These are phyloP conservation scores for Protonemura montana DNA, from an alignment of 2,888 invertebrate species.

Conservation along the genomic window DNA sequence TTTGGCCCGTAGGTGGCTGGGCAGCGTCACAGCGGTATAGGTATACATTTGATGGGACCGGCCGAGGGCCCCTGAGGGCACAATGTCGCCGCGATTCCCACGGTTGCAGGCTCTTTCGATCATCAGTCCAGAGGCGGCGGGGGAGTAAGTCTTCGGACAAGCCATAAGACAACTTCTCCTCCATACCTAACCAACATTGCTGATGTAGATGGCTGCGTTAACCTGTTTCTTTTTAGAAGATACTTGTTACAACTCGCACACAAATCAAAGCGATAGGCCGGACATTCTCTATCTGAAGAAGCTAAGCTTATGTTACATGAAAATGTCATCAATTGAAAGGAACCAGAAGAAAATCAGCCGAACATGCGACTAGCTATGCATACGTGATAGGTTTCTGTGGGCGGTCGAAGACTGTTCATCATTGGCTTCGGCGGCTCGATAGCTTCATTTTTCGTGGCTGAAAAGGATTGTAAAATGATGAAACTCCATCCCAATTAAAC, in stretches of 20 bases:
- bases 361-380: background rate
- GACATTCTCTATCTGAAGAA: slow-evolving; percentile 34
- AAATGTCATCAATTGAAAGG: slow-evolving; percentile 33
- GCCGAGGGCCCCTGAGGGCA: background rate
- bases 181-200: slow-evolving; percentile 7
- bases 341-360: slow-evolving; percentile 4
- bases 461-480: background rate
- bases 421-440: background rate
- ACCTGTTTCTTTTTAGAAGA: slow-evolving; percentile 22
- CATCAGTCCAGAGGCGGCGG: background rate
- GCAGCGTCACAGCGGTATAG: no score
- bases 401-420: background rate
- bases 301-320: slow-evolving; percentile 29
- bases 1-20: background rate
- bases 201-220: slow-evolving; percentile 21
- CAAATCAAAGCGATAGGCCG: slow-evolving; percentile 40
- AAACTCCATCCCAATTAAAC: background rate
- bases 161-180: slow-evolving; percentile 31
- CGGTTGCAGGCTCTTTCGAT: slow-evolving; percentile 21
- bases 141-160: background rate
- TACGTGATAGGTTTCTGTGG: background rate
- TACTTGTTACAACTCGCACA: slow-evolving; percentile 28
- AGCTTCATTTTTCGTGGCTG: background rate
- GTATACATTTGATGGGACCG: no score
- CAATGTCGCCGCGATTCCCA: slow-evolving; percentile 30